Evolutionary conservation across 2,113 vertebrate species (phyloP).

Genomic region (Puffinus mauretanicus): DNA sequence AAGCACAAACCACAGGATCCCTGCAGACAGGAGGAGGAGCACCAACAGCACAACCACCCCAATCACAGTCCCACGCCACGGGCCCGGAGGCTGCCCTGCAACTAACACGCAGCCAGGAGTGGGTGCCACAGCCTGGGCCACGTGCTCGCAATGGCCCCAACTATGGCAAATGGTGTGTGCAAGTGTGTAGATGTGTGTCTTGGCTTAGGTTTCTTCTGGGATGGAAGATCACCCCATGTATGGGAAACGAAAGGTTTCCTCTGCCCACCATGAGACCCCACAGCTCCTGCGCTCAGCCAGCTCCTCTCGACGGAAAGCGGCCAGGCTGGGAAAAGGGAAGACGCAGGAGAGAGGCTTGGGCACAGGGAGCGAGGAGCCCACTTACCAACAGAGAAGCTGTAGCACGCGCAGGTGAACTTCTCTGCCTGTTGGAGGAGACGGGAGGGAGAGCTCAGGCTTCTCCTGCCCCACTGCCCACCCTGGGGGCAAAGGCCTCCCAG

Average conservation of each 20-base stretch:
- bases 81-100: background rate
- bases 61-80: background rate
- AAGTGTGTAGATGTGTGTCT: fast-evolving
- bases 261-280: fast-evolving
- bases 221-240: background rate
- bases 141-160: fast-evolving
- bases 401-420: background rate
- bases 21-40: background rate
- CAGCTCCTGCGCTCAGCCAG: fast-evolving
- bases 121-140: background rate
- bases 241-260: fast-evolving
- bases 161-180: fast-evolving
- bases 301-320: fast-evolving
- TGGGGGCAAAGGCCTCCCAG: background rate
- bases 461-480: background rate
- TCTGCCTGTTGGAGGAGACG: background rate
- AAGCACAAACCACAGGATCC: background rate
- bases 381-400: slow-evolving; percentile 8
- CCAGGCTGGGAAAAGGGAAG: background rate
- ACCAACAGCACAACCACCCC: background rate
- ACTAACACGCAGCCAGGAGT: background rate
- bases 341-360: background rate
- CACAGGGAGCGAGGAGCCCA: background rate
- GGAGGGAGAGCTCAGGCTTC: background rate
- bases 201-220: background rate